phyloP scores from a whole-genome alignment of 2,888 invertebrate genomes.

The Cerastoderma edule region DNA sequence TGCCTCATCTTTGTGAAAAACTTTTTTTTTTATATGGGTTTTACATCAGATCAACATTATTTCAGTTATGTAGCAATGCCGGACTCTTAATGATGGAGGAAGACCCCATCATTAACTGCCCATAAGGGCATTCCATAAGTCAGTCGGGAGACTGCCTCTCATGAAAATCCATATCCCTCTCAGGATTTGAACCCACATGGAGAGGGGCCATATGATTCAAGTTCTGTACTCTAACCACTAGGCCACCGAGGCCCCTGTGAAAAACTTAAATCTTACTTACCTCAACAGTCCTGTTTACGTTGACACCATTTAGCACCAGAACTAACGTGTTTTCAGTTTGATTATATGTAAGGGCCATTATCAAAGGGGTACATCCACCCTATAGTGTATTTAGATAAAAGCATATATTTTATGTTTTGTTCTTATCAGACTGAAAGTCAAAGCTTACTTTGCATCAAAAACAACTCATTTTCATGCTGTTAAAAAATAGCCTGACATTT shows the following conservation, averaged over 20 bases:
- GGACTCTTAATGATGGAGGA: too few relatives aligned
- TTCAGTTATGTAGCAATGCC: too few relatives aligned
- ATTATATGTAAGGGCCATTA: constrained; percentile 16
- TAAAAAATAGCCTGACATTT: not conserved
- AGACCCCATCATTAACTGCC: not conserved
- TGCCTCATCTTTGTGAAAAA: too few relatives aligned
- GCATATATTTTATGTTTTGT: not conserved
- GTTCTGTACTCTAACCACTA: not conserved
- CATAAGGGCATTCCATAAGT: not conserved
- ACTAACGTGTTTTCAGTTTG: not conserved
- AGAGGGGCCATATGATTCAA: too few relatives aligned
- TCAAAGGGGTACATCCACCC: constrained; percentile 6
- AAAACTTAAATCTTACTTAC: constrained; percentile 3
- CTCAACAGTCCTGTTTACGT: constrained; percentile 9
- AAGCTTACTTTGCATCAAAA: not conserved
- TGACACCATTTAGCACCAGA: constrained; percentile 19
- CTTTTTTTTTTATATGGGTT: too few relatives aligned
- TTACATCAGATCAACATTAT: too few relatives aligned
- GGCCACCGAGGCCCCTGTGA: not conserved
- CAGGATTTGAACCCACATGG: too few relatives aligned
- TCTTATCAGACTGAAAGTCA: not conserved
- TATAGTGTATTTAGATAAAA: not conserved
- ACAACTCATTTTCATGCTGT: not conserved
- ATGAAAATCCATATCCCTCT: not conserved
- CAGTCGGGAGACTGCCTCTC: not conserved